Conservation (phyloP, 1,140 invertebrate genomes). For the Drosophila sp. region DNA sequence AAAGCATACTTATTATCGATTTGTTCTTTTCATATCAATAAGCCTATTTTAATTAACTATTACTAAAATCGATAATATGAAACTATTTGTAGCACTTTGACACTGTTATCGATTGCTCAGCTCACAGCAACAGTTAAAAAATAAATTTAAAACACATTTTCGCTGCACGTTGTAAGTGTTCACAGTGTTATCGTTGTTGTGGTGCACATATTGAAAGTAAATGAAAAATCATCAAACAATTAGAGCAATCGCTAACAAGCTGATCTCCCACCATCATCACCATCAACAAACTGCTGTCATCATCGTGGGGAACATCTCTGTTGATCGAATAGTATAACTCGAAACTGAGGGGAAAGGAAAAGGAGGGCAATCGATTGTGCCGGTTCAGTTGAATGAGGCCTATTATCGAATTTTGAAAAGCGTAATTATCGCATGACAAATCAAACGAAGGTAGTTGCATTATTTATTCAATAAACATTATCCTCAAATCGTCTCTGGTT, state of each 20-base stretch:
- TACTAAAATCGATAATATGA: no score
- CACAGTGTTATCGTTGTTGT: conserved; percentile 3
- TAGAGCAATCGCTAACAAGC: conserved; percentile 57
- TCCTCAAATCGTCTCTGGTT: conserved; percentile 9
- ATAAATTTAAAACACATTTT: conserved; percentile 38
- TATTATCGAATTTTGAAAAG: conserved; percentile 78
- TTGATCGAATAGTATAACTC: conserved; percentile 17
- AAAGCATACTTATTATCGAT: no score
- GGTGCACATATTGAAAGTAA: conserved; percentile 25
- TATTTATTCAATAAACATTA: conserved; percentile 55
- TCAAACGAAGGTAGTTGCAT: conserved; percentile 60
- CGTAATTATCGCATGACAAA: conserved; percentile 80
- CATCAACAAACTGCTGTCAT: conserved; percentile 47
- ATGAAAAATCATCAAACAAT: conserved; percentile 65
- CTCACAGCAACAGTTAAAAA: background rate
- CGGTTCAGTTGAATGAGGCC: conserved; percentile 62
- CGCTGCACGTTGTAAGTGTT: conserved; percentile 5
- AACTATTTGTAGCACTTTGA: no score
- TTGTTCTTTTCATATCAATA: no score
- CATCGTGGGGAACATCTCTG: conserved; percentile 32
- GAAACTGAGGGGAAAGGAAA: background rate
- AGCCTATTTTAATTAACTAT: no score
- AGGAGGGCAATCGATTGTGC: conserved; percentile 52
- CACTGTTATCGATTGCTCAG: background rate
- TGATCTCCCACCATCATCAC: conserved; percentile 36